Percentiles rank a stretch among this genome's conserved stretches.
Evolutionary conservation across 2,888 invertebrate species (phyloP).

Genomic region (Sericinus montela): DNA sequence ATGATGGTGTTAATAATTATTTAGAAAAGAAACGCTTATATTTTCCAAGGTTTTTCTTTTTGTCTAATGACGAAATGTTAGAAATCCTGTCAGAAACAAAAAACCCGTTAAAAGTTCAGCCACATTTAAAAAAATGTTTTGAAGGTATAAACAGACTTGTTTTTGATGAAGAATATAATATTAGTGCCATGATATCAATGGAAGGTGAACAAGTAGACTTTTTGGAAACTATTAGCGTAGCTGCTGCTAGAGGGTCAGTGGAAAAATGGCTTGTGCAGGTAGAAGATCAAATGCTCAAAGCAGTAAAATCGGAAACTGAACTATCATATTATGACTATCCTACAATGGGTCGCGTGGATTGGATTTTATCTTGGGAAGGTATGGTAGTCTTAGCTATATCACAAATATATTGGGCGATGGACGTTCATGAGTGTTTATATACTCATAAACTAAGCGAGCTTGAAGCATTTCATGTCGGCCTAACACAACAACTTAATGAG

Average conservation of each 20-base stretch:
- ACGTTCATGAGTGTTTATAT: conserved; percentile 85
- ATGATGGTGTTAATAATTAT: conserved; percentile 89
- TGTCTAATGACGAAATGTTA: conserved; percentile 94
- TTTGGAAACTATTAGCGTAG: conserved; percentile 81
- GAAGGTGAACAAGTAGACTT: conserved; percentile 85
- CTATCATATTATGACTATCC: conserved; percentile 83
- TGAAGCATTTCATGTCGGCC: conserved; percentile 72
- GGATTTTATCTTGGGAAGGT: conserved; percentile 89
- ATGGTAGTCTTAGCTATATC: conserved; percentile 89
- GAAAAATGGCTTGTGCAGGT: conserved; percentile 93
- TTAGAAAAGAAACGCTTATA: conserved; percentile 90
- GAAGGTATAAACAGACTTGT: conserved; percentile 89
- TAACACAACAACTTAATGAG: conserved; percentile 83
- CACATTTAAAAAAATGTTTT: conserved; percentile 92
- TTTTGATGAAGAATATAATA: conserved; percentile 85
- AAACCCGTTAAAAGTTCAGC: conserved; percentile 90
- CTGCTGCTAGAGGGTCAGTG: conserved; percentile 88
- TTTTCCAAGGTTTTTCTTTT: conserved; percentile 93
- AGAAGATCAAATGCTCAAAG: conserved; percentile 88
- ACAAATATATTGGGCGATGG: conserved; percentile 90
- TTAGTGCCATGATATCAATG: conserved; percentile 87
- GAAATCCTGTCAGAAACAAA: conserved; percentile 94
- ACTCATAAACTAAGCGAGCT: conserved; percentile 78
- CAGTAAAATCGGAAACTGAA: conserved; percentile 84
- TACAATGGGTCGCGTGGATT: conserved; percentile 77